phyloP scores from a whole-genome alignment of 2,888 invertebrate species.

The Oxycera nigricornis region DNA sequence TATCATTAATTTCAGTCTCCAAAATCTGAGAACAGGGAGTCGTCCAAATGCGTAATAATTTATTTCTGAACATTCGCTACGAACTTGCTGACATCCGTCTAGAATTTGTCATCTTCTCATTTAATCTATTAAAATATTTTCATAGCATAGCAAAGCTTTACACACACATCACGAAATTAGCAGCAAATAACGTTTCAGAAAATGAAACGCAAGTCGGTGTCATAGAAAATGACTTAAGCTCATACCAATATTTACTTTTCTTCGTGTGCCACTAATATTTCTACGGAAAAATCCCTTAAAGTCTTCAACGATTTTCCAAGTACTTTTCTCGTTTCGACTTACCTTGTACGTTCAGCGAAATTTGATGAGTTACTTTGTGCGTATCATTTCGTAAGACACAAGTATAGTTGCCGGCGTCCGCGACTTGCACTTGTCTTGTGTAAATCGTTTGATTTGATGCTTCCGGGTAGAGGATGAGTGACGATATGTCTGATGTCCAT shows the following conservation, averaged over 20 bases:
- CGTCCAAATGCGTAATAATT: no score
- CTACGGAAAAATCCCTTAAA: background rate
- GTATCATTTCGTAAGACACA: slow-evolving; percentile 77
- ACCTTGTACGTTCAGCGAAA: slow-evolving; percentile 74
- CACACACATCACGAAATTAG: no score
- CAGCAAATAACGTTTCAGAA: no score
- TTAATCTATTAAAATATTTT: no score
- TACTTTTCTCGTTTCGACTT: slow-evolving; percentile 53
- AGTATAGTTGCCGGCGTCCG: slow-evolving; percentile 77
- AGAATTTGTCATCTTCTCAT: no score
- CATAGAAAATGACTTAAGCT: no score
- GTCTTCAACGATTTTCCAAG: background rate
- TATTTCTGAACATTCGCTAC: no score
- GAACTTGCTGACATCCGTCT: no score
- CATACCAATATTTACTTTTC: background rate
- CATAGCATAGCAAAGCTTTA: no score
- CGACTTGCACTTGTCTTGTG: slow-evolving; percentile 68
- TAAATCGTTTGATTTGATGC: slow-evolving; percentile 82
- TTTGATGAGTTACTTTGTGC: slow-evolving; percentile 69
- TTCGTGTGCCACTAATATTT: background rate
- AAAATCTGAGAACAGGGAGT: no score
- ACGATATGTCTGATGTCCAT: slow-evolving; percentile 75
- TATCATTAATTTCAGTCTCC: no score
- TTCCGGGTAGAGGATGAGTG: slow-evolving; percentile 77
- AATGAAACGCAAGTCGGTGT: no score